phyloP scores from a whole-genome alignment of 2,113 vertebrate genomes.

The Macrotis lagotis region DNA sequence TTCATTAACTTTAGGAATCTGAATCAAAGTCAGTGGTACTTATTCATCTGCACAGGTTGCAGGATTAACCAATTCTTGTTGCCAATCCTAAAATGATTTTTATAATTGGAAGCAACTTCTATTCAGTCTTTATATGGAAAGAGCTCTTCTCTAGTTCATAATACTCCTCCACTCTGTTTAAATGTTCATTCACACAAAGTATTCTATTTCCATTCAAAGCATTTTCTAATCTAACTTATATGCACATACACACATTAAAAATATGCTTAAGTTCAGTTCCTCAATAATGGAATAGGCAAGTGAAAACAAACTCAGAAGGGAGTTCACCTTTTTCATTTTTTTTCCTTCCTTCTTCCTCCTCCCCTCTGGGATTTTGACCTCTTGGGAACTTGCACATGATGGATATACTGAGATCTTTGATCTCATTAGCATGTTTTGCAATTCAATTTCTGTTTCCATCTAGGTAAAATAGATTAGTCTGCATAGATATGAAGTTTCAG shows the following conservation, averaged over 20 bases:
- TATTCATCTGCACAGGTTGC: slow-evolving; percentile 12
- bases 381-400: slow-evolving; percentile 27
- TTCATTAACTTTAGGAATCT: slow-evolving; percentile 25
- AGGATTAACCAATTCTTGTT: slow-evolving; percentile 46
- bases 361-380: slow-evolving; percentile 53
- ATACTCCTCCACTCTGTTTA: slow-evolving; percentile 16
- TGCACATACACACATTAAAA: slow-evolving; percentile 12
- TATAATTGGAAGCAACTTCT: slow-evolving; percentile 32
- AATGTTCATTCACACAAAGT: slow-evolving; percentile 26
- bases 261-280: slow-evolving; percentile 14
- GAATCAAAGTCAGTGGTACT: slow-evolving; percentile 35
- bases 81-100: slow-evolving; percentile 45
- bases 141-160: neutral
- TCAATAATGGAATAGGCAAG: neutral
- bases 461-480: slow-evolving; percentile 73
- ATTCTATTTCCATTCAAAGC: neutral
- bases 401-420: slow-evolving; percentile 64
- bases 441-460: slow-evolving; percentile 62
- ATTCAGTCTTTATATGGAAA: slow-evolving; percentile 33
- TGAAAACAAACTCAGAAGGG: slow-evolving; percentile 20
- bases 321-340: neutral
- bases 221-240: slow-evolving; percentile 5
- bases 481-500: slow-evolving; percentile 65
- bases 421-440: slow-evolving; percentile 72
- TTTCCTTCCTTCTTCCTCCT: slow-evolving; percentile 7